Conservation (phyloP, 2,888 invertebrate genomes). For the Nowickia ferox region DNA sequence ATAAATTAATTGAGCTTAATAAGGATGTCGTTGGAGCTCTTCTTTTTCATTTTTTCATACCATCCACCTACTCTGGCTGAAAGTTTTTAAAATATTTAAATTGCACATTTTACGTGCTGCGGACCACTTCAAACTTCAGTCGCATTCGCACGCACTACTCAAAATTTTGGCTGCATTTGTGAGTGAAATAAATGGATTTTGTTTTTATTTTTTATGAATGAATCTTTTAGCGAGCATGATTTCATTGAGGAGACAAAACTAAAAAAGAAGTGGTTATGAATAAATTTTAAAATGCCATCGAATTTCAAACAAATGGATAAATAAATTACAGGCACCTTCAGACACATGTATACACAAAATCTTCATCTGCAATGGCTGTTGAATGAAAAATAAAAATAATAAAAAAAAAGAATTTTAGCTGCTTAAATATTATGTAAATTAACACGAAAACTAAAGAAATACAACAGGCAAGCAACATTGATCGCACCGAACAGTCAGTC, state of each 20-base stretch:
- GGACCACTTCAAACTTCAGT: constrained; percentile 43
- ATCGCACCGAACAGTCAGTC: constrained; percentile 9
- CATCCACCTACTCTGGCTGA: constrained; percentile 41
- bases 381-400: constrained; percentile 22
- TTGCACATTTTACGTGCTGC: constrained; percentile 39
- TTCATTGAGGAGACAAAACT: constrained; percentile 15
- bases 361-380: constrained; percentile 38
- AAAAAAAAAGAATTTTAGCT: constrained; percentile 12
- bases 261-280: constrained; percentile 53
- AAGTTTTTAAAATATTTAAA: constrained; percentile 48
- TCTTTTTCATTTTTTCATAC: background rate
- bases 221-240: constrained; percentile 35
- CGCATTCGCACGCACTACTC: constrained; percentile 45
- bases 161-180: constrained; percentile 27
- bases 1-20: constrained; percentile 66
- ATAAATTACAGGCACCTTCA: constrained; percentile 60
- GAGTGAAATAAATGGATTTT: constrained; percentile 33
- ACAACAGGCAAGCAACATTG: constrained; percentile 22
- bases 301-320: constrained; percentile 56
- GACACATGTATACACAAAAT: constrained; percentile 11
- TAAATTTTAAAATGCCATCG: constrained; percentile 60
- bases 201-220: constrained; percentile 60
- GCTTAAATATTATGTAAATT: constrained; percentile 79
- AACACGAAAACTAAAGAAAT: constrained; percentile 73
- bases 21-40: constrained; percentile 46